These are phyloP conservation scores for Leptonema lineaticorne DNA, from an alignment of 1,140 invertebrate genomes.

Conservation along the genomic window DNA sequence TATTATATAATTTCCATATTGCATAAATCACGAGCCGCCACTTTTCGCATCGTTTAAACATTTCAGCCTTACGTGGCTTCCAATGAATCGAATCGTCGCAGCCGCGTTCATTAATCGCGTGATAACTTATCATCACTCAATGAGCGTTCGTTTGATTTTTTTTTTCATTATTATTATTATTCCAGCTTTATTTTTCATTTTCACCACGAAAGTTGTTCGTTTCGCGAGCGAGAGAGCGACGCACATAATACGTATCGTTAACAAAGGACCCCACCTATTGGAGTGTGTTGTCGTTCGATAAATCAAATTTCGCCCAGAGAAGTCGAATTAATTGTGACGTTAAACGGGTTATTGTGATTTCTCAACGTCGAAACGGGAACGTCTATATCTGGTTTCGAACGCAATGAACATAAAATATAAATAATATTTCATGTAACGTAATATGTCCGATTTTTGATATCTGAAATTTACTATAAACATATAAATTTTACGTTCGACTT, in stretches of 20 bases:
- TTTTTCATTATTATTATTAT: too few relatives aligned
- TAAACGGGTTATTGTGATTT: constrained; percentile 12
- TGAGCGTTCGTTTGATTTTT: too few relatives aligned
- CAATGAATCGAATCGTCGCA: constrained; percentile 5
- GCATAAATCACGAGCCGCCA: background rate
- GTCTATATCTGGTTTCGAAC: background rate
- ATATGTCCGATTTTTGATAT: too few relatives aligned
- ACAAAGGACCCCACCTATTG: constrained; percentile 1
- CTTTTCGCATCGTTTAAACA: background rate
- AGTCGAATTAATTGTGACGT: background rate
- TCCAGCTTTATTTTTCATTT: too few relatives aligned
- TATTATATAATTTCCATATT: too few relatives aligned
- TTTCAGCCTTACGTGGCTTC: constrained; percentile 7
- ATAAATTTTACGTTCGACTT: too few relatives aligned
- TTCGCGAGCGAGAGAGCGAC: background rate
- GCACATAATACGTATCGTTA: background rate
- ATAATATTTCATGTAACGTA: background rate
- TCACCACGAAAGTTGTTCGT: background rate
- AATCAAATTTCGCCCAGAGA: constrained; percentile 8
- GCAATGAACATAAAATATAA: background rate
- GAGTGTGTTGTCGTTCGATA: background rate
- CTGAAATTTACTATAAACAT: too few relatives aligned
- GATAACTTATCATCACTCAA: constrained; percentile 9
- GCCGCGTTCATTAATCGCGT: constrained; percentile 23
- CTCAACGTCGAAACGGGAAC: background rate